A percentile compares a stretch with the other conserved stretches of the same genome.
Conservation (phyloP, 1,140 invertebrate genomes). For the Amyelois transitella region DNA sequence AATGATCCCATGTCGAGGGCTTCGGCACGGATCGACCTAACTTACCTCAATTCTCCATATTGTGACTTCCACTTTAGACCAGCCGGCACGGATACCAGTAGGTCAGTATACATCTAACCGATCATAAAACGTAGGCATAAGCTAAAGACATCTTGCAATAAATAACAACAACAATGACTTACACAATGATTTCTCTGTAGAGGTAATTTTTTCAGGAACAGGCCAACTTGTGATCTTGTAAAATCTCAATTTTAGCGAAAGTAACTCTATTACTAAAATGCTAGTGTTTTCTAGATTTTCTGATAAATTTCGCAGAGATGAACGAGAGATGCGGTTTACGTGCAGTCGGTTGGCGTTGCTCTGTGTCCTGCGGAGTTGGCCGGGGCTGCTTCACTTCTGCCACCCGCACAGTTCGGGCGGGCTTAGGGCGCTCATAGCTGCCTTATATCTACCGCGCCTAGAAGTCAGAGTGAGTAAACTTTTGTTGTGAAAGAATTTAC, state of each 20-base stretch:
- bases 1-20: constrained; percentile 88
- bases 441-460: constrained; percentile 89
- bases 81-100: constrained; percentile 75
- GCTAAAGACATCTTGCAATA: no score
- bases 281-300: background rate
- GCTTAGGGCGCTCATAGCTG: constrained; percentile 88
- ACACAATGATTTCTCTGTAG: no score
- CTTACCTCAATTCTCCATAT: constrained; percentile 91
- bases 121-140: no score
- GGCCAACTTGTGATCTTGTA: no score
- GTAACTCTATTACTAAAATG: background rate
- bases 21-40: constrained; percentile 83
- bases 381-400: constrained; percentile 91
- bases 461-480: constrained; percentile 86
- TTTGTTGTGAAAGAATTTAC: no score
- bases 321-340: constrained; percentile 86
- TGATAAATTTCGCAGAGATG: constrained; percentile 82
- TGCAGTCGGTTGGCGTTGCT: constrained; percentile 89
- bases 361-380: constrained; percentile 91
- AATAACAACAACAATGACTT: no score
- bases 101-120: constrained; percentile 45
- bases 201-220: no score
- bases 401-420: constrained; percentile 82
- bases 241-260: no score
- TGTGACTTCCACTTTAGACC: constrained; percentile 91